These are phyloP conservation scores for Antechinus flavipes DNA, from an alignment of 2,113 vertebrate species.

Conservation along the genomic window DNA sequence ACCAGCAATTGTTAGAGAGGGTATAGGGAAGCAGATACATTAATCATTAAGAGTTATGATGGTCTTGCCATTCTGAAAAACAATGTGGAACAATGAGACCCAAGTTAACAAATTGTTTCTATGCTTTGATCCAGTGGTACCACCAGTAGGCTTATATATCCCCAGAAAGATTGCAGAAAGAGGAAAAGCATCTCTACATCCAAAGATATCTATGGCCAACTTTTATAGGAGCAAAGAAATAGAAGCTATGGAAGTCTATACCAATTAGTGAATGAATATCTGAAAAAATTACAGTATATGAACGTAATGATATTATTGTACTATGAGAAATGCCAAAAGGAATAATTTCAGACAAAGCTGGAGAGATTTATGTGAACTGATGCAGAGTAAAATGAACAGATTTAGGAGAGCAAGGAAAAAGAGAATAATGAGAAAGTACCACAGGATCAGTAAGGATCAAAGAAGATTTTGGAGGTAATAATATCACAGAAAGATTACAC, in stretches of 20 bases:
- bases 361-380: background rate
- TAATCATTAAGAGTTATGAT: background rate
- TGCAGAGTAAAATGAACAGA: background rate
- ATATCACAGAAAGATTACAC: too few relatives aligned
- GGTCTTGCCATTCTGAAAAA: background rate
- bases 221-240: background rate
- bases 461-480: too few relatives aligned
- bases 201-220: background rate
- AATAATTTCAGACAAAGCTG: background rate
- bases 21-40: too few relatives aligned
- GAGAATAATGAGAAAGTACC: background rate
- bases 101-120: background rate
- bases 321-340: background rate
- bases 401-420: too few relatives aligned
- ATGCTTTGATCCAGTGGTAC: background rate
- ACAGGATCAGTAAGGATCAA: too few relatives aligned
- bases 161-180: background rate
- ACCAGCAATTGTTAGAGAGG: background rate
- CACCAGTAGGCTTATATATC: background rate
- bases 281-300: background rate
- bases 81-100: background rate
- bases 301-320: background rate
- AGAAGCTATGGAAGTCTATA: background rate
- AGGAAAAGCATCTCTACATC: background rate
- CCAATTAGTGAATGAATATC: background rate